Base-by-base conservation (phyloP, 2,888 invertebrate species). In the Xestia xanthographa region DNA sequence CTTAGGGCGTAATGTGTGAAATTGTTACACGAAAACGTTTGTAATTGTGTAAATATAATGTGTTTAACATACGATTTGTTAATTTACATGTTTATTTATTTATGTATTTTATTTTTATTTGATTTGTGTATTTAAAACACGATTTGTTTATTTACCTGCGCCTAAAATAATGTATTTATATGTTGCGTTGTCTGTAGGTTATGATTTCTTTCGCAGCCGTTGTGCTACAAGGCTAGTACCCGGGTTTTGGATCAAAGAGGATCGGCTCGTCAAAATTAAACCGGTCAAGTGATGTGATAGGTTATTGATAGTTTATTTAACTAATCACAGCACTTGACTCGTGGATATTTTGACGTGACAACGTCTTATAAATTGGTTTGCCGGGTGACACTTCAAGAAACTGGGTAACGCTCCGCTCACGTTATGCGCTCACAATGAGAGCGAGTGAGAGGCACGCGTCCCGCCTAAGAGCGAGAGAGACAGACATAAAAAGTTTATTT, bases 1-100 rank as follows among this genome's bases (percentile, higher is more conserved):
- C 62, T 20, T 29, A 26, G 45, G 48, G 66, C 58, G 62, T 65
- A 67, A 38, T 63, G 22, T 58, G 58, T 14, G 14, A 67, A 45
- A 56, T 29, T 58, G 34, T 75, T 1, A 12, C 22, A 12, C 17
- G 26, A 41, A 22, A 17, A 34, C 53, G 48, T 56, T 6, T 62
- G 50, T 34, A 43, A 62, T 38, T 26, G 17, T 29, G 58, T 20
- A 9, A 60, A 29, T 58, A 58, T 58, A 20, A 9, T 20, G 58
- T 34, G 9, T 60, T 58, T 29, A 20, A 34, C 3, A 20, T 20
- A 20, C 5, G 1, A 58, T 58, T 58, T 17, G 17, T 58, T 29
- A 2, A 58, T 26, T n/a, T 53, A 53, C n/a, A n/a, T n/a, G n/a
- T n/a, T n/a, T n/a, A n/a, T n/a, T n/a, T n/a, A n/a, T n/a, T n/a